phyloP scores from a whole-genome alignment of 2,113 vertebrate species.

The Agapornis roseicollis region DNA sequence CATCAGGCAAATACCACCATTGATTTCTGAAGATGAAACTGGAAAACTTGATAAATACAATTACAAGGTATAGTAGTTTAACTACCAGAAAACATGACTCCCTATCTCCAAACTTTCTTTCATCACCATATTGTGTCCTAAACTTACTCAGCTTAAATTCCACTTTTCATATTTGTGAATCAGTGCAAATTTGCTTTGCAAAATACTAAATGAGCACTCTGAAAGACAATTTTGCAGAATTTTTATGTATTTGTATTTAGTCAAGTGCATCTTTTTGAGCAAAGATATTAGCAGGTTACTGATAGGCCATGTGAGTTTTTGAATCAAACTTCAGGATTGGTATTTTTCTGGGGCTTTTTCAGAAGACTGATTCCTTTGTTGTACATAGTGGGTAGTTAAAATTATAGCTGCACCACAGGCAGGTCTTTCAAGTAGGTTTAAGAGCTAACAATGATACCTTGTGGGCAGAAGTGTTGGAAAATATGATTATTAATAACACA shows the following conservation, averaged over 20 bases:
- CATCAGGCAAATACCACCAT: not conserved
- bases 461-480: not conserved
- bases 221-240: not conserved
- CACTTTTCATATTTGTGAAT: not conserved
- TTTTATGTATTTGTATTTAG: not conserved
- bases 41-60: not conserved
- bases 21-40: not conserved
- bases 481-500: not conserved
- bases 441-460: not conserved
- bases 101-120: not conserved
- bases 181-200: not conserved
- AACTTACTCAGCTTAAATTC: not conserved
- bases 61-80: not conserved
- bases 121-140: not conserved
- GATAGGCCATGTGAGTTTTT: not conserved
- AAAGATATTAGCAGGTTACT: not conserved
- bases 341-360: not conserved
- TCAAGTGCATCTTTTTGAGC: not conserved
- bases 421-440: not conserved
- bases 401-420: not conserved
- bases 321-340: not conserved
- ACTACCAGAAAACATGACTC: not conserved
- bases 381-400: not conserved
- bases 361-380: not conserved
- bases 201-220: not conserved